phyloP scores from a whole-genome alignment of 2,113 vertebrate species.

The Gambusia holbrooki region DNA sequence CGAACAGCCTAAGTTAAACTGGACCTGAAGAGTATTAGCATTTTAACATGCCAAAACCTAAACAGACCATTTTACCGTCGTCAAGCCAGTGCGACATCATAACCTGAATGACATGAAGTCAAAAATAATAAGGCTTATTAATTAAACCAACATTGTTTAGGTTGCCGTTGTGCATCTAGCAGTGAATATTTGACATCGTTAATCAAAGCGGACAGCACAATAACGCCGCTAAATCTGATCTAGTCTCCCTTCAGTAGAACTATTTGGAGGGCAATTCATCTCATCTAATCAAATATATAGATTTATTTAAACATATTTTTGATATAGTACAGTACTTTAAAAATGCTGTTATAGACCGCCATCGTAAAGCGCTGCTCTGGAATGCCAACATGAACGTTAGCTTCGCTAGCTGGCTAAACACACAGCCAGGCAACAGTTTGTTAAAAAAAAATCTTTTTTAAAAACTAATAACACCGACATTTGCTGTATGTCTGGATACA shows the following conservation, averaged over 20 bases:
- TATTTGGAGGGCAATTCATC: neutral
- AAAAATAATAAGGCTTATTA: neutral
- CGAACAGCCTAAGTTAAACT: neutral
- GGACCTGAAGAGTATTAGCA: slow-evolving; percentile 10
- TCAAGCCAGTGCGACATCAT: slow-evolving; percentile 29
- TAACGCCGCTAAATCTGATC: neutral
- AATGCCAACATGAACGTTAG: slow-evolving; percentile 47
- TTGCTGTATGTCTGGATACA: too few species aligned
- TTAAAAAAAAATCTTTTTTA: neutral
- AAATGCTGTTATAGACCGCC: neutral
- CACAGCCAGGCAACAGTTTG: neutral
- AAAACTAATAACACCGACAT: neutral
- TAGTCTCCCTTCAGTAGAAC: neutral
- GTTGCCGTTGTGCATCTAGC: neutral
- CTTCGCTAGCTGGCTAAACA: slow-evolving; percentile 3
- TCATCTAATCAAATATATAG: accelerated
- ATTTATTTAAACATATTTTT: neutral
- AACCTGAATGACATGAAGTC: neutral
- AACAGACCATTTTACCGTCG: slow-evolving; percentile 24
- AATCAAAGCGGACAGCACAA: slow-evolving; percentile 34
- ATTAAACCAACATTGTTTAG: neutral
- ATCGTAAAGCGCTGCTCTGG: slow-evolving; percentile 37
- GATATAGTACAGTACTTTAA: neutral
- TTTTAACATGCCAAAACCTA: neutral
- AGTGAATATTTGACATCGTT: slow-evolving; percentile 7